These are phyloP conservation scores for Catotricha subobsoleta DNA, from an alignment of 2,888 invertebrate species.

Conservation along the genomic window DNA sequence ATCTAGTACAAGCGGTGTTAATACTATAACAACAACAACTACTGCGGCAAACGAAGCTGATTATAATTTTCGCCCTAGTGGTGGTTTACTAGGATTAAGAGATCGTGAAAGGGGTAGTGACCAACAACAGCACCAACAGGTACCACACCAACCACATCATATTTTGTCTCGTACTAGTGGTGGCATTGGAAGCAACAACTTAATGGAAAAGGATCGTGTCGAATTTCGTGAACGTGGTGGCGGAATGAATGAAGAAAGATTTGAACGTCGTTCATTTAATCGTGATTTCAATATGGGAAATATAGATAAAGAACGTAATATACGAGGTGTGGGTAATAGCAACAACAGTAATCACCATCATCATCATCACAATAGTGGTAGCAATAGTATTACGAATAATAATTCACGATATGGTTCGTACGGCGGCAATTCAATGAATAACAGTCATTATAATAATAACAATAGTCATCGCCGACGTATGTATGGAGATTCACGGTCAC, in stretches of 20 bases:
- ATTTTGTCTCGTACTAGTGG: not conserved
- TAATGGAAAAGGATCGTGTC: slow-evolving; percentile 1
- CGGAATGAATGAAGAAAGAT: slow-evolving; percentile 7
- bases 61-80: slow-evolving; percentile 19
- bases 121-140: not conserved
- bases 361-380: slow-evolving; percentile 19
- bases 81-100: slow-evolving; percentile 10
- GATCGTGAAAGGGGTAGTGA: slow-evolving; percentile 8
- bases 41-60: slow-evolving; percentile 18
- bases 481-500: slow-evolving; percentile 40
- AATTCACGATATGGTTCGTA: not conserved
- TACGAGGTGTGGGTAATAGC: slow-evolving; percentile 19
- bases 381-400: not conserved
- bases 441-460: slow-evolving; percentile 19
- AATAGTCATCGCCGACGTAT: slow-evolving; percentile 34
- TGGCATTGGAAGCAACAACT: not conserved
- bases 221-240: slow-evolving; percentile 1
- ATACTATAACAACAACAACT: not conserved
- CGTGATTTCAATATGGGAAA: slow-evolving; percentile 25
- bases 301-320: not conserved
- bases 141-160: not conserved
- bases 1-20: not conserved
- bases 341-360: slow-evolving; percentile 12
- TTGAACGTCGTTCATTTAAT: slow-evolving; percentile 34
- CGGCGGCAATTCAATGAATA: not conserved